These are phyloP conservation scores for Dasypus novemcinctus DNA, from an alignment of 2,113 vertebrate genomes.

Conservation along the genomic window DNA sequence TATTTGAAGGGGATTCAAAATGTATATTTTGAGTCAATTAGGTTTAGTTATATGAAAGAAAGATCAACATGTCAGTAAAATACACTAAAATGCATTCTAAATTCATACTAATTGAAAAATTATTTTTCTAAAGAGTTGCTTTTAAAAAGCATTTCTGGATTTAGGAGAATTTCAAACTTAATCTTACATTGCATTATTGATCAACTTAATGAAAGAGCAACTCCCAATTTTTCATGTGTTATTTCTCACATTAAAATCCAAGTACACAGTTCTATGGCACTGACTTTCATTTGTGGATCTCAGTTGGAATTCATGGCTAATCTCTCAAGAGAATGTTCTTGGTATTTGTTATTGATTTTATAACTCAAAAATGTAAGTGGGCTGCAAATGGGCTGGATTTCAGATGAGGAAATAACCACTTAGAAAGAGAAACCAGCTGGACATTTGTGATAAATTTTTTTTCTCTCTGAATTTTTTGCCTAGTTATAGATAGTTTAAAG, in stretches of 20 bases:
- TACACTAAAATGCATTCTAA: background rate
- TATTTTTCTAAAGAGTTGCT: slow-evolving; percentile 28
- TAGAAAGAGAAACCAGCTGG: slow-evolving; percentile 82
- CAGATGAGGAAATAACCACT: slow-evolving; percentile 84
- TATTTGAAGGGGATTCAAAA: slow-evolving; percentile 26
- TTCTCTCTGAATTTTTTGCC: slow-evolving; percentile 80
- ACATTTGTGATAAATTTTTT: slow-evolving; percentile 83
- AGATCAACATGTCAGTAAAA: slow-evolving; percentile 51
- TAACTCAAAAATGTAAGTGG: slow-evolving; percentile 77
- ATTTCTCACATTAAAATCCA: slow-evolving; percentile 54
- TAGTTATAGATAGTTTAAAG: slow-evolving; percentile 81
- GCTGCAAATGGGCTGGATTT: slow-evolving; percentile 77
- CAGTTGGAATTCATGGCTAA: slow-evolving; percentile 79
- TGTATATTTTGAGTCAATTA: background rate
- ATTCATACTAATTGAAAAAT: slow-evolving; percentile 34
- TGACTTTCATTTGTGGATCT: slow-evolving; percentile 84
- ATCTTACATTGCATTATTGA: slow-evolving; percentile 61
- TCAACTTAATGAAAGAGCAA: slow-evolving; percentile 51
- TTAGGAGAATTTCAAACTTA: slow-evolving; percentile 5
- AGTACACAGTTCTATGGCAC: slow-evolving; percentile 37
- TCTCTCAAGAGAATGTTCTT: slow-evolving; percentile 79
- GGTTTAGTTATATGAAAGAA: slow-evolving; percentile 27
- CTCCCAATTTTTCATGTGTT: slow-evolving; percentile 49
- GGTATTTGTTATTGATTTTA: slow-evolving; percentile 84
- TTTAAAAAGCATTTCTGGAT: slow-evolving; percentile 40